Percentiles rank a stretch among this genome's conserved stretches.
Conservation (phyloP, 2,113 vertebrate species). For the Rhinoderma darwinii region DNA sequence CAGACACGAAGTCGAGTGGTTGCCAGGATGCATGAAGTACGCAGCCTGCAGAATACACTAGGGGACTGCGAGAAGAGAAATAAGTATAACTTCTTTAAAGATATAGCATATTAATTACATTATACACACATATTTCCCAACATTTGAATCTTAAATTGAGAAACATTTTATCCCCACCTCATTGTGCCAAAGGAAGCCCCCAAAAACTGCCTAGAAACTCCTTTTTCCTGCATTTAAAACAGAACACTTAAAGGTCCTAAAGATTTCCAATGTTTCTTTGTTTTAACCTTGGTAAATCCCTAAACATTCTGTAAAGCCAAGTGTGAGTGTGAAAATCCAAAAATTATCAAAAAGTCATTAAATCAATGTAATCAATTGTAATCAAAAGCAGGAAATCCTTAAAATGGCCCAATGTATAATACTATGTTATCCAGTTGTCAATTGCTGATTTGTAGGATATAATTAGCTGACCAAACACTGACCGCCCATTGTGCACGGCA, state of each 20-base stretch:
- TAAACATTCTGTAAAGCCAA: neutral
- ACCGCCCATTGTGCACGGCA: neutral
- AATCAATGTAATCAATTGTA: neutral
- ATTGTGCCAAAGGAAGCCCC: no score
- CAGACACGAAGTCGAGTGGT: no score
- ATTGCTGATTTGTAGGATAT: neutral
- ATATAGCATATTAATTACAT: no score
- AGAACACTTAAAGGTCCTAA: neutral
- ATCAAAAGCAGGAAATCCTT: neutral
- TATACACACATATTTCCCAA: no score
- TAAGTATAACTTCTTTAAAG: no score
- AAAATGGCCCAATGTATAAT: neutral
- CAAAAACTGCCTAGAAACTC: no score
- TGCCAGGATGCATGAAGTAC: no score
- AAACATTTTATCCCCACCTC: no score
- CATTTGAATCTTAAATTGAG: no score
- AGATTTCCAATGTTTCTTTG: neutral
- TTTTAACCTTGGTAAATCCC: constrained; percentile 9
- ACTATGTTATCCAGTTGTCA: neutral
- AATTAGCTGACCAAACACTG: neutral
- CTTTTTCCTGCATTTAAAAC: no score
- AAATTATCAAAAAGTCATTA: constrained; percentile 5
- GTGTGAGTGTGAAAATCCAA: neutral
- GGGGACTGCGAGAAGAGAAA: no score
- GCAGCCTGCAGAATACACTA: no score